Percentiles rank a stretch among this genome's conserved stretches.
These are phyloP conservation scores for Variabilichromis moorii DNA, from an alignment of 2,113 vertebrate genomes.

Conservation along the genomic window DNA sequence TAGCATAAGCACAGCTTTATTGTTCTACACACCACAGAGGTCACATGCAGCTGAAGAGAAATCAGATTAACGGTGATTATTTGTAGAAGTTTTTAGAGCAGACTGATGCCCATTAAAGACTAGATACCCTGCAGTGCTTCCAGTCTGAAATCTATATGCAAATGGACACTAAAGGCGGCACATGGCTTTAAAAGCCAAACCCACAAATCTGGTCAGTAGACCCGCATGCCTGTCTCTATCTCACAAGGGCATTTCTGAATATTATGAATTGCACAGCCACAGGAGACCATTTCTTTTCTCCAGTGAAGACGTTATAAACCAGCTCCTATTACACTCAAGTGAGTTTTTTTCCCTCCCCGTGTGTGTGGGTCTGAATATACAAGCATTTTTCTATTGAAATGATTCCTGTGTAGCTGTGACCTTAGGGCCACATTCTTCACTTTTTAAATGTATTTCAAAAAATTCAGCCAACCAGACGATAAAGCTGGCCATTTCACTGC, in stretches of 20 bases:
- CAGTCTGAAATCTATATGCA: background rate
- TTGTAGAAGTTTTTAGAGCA: background rate
- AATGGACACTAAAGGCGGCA: background rate
- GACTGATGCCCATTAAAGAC: background rate
- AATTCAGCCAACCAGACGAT: background rate
- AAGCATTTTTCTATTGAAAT: background rate
- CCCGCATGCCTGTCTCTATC: background rate
- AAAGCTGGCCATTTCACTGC: slow-evolving; percentile 23
- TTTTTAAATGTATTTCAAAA: slow-evolving; percentile 5
- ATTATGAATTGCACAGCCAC: background rate
- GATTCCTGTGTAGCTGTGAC: background rate
- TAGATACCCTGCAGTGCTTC: background rate
- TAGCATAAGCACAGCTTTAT: background rate
- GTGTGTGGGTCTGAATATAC: background rate
- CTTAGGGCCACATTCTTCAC: background rate
- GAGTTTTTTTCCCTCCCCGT: background rate
- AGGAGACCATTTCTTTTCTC: background rate
- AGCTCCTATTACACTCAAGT: background rate
- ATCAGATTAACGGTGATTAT: background rate
- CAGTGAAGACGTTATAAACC: background rate
- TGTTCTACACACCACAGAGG: background rate
- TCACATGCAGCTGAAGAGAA: background rate
- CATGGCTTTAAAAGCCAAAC: background rate
- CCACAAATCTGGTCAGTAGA: background rate
- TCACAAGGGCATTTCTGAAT: background rate